These are phyloP conservation scores for Rhineura floridana DNA, from an alignment of 2,113 vertebrate species.

Conservation along the genomic window DNA sequence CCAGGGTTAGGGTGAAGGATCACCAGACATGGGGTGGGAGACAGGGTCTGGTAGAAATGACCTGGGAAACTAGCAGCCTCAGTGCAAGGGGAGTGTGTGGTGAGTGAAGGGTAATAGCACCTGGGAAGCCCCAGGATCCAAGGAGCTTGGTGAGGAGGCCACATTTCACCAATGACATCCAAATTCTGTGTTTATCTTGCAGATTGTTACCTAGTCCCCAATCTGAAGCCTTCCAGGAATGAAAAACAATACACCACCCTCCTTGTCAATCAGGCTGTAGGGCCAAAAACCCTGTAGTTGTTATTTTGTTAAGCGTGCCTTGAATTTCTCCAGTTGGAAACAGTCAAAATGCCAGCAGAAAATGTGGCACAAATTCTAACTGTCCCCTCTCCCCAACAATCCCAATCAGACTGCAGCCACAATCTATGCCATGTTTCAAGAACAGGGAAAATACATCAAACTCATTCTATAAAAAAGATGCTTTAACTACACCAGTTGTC, in stretches of 20 bases:
- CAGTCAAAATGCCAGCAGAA: constrained; percentile 16
- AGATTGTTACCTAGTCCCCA: neutral
- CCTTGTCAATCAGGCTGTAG: neutral
- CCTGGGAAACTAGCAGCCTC: neutral
- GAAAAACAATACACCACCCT: neutral
- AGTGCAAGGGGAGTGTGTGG: neutral
- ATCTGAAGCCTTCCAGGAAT: neutral
- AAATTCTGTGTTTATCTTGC: neutral
- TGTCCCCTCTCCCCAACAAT: neutral
- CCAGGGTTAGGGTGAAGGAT: too few relatives aligned
- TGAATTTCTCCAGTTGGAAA: neutral
- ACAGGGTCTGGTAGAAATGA: neutral
- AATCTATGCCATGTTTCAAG: neutral
- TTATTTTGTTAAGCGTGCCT: neutral
- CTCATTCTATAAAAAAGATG: neutral
- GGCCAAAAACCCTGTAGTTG: neutral
- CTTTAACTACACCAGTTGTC: neutral
- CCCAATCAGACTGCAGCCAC: neutral
- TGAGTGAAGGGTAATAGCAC: too few relatives aligned
- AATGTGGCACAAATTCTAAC: neutral
- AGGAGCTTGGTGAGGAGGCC: too few relatives aligned
- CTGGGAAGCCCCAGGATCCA: neutral
- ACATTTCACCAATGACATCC: neutral
- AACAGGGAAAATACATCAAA: neutral
- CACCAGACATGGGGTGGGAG: too few relatives aligned